phyloP scores from a whole-genome alignment of 2,113 vertebrate genomes.

The Ceuthmochares aereus region DNA sequence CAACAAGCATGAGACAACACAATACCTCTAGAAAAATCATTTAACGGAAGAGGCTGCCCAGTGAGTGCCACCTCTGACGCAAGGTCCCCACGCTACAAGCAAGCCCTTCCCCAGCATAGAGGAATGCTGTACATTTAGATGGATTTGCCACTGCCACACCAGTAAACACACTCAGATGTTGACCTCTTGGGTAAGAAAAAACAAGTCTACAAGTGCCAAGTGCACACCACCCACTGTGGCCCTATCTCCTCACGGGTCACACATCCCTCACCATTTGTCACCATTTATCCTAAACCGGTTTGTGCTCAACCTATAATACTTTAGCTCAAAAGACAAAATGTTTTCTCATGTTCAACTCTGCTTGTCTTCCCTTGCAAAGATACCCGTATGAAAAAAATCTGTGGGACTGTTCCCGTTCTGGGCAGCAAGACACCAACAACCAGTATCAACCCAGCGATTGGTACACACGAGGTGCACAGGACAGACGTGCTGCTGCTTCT shows the following conservation, averaged over 20 bases:
- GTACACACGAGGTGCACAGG: fast-evolving
- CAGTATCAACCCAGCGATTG: fast-evolving
- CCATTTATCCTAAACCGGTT: neutral
- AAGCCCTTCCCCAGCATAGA: neutral
- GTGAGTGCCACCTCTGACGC: neutral
- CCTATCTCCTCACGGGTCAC: fast-evolving
- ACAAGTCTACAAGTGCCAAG: fast-evolving
- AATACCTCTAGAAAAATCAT: neutral
- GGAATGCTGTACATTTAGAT: neutral
- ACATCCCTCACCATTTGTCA: neutral
- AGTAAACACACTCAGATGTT: neutral
- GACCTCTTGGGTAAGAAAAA: neutral
- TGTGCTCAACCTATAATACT: neutral
- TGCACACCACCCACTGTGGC: fast-evolving
- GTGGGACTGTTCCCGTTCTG: neutral
- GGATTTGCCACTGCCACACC: neutral
- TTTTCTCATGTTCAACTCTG: neutral
- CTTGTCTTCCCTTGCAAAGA: neutral
- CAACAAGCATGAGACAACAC: neutral
- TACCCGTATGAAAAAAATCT: fast-evolving
- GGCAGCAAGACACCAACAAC: neutral
- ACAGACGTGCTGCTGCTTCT: neutral
- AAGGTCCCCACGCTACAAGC: neutral
- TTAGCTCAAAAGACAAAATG: neutral
- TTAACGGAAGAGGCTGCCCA: neutral